Evolutionary conservation across 2,797 vertebrate genomes (phyloP).

Genomic region (Mormyrus hasselquistii): DNA sequence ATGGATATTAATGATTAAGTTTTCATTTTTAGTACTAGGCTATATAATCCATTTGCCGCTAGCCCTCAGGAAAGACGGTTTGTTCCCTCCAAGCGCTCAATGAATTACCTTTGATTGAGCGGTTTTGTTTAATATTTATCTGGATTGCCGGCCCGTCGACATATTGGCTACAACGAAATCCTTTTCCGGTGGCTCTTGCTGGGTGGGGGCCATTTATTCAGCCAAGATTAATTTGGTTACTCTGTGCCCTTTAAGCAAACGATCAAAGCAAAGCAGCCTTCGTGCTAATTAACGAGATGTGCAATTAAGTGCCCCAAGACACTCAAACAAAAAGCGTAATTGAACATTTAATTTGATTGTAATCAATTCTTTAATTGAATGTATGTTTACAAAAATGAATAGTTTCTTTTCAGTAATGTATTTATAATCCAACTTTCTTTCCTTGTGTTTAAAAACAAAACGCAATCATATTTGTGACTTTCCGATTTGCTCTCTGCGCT

Average conservation of each 20-base stretch:
- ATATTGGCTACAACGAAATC: background rate
- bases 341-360: background rate
- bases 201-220: background rate
- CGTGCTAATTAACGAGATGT: background rate
- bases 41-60: background rate
- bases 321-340: background rate
- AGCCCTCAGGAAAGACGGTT: background rate
- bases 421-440: background rate
- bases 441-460: background rate
- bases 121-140: background rate
- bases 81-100: background rate
- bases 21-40: background rate
- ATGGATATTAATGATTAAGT: background rate
- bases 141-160: background rate
- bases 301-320: background rate
- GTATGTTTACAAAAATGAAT: background rate
- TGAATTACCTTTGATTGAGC: background rate
- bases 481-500: background rate
- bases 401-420: background rate
- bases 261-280: background rate
- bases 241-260: constrained; percentile 3
- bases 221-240: background rate
- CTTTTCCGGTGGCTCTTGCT: background rate
- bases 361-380: constrained; percentile 17
- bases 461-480: background rate